Evolutionary conservation across 1,140 invertebrate species (phyloP).

Genomic region (Panagrolaimus sp.): DNA sequence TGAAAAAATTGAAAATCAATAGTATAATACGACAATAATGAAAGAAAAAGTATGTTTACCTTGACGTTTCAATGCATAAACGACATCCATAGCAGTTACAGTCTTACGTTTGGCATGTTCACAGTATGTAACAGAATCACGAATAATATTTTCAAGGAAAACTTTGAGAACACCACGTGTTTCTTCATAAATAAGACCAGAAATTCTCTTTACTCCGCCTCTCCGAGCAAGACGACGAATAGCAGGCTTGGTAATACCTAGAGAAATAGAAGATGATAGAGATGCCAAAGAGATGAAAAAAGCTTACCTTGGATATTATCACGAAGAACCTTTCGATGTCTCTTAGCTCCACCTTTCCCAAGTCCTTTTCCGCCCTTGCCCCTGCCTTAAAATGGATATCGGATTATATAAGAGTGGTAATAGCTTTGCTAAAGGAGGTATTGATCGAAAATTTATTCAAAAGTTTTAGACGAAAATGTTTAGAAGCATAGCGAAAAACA

Average conservation of each 20-base stretch:
- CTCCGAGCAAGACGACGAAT: conserved; percentile 68
- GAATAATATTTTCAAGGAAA: conserved; percentile 74
- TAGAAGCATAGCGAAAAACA: too few relatives aligned
- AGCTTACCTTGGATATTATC: conserved; percentile 75
- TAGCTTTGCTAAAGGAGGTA: too few relatives aligned
- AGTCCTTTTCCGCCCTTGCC: conserved; percentile 69
- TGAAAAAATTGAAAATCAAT: neutral
- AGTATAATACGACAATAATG: neutral
- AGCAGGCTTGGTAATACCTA: conserved; percentile 69
- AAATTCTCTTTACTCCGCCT: conserved; percentile 72
- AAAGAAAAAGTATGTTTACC: neutral
- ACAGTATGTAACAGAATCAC: conserved; percentile 66
- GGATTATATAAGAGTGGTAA: neutral
- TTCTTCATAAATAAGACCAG: conserved; percentile 69
- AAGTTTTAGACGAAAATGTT: too few relatives aligned
- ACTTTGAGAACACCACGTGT: conserved; percentile 59
- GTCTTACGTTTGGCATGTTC: conserved; percentile 13
- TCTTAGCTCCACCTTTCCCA: conserved; percentile 68
- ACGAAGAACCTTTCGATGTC: conserved; percentile 65
- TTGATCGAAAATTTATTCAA: too few relatives aligned
- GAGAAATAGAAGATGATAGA: too few relatives aligned
- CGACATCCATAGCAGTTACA: conserved; percentile 7
- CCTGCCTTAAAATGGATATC: conserved; percentile 57
- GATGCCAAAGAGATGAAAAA: too few relatives aligned
- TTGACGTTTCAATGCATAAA: conserved; percentile 8